Percentiles rank a stretch among this genome's conserved stretches.
These are phyloP conservation scores for Sebastes trivittatus DNA, from an alignment of 2,797 vertebrate species.

Conservation along the genomic window DNA sequence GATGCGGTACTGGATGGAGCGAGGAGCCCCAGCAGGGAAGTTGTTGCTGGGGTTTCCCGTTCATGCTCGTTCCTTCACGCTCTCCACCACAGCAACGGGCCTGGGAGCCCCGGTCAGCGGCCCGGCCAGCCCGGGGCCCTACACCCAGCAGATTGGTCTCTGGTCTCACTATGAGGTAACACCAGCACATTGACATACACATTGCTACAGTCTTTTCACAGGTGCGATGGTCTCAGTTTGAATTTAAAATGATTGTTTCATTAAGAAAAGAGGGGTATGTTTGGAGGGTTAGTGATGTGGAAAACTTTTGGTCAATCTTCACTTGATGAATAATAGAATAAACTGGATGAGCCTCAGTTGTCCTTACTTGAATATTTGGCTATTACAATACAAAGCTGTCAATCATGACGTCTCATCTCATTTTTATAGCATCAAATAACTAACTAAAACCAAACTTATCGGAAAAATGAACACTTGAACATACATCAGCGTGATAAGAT, in stretches of 20 bases:
- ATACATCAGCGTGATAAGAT: no score
- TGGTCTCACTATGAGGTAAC: slow-evolving; percentile 87
- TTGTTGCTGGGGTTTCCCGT: slow-evolving; percentile 80
- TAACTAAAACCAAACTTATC: no score
- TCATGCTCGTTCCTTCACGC: slow-evolving; percentile 78
- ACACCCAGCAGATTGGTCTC: slow-evolving; percentile 81
- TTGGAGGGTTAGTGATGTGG: not conserved
- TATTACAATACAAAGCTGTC: not conserved
- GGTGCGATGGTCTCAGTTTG: no score
- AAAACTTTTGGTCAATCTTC: not conserved
- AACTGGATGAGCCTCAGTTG: not conserved
- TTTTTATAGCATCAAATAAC: no score
- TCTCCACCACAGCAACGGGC: slow-evolving; percentile 49
- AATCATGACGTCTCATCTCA: no score
- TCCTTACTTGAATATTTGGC: not conserved
- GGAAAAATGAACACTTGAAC: no score
- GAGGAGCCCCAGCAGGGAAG: slow-evolving; percentile 75
- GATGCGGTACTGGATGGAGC: slow-evolving; percentile 73
- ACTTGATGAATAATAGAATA: not conserved
- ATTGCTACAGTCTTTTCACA: no score
- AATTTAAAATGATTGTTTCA: no score
- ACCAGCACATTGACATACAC: not conserved
- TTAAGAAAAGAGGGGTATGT: not conserved
- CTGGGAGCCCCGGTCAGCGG: slow-evolving; percentile 68
- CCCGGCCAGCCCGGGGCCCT: slow-evolving; percentile 78